Evolutionary conservation across 2,888 invertebrate genomes (phyloP), one percentile per base, ranked within the genome.

Genomic region (Neoitamus cyanurus): DNA sequence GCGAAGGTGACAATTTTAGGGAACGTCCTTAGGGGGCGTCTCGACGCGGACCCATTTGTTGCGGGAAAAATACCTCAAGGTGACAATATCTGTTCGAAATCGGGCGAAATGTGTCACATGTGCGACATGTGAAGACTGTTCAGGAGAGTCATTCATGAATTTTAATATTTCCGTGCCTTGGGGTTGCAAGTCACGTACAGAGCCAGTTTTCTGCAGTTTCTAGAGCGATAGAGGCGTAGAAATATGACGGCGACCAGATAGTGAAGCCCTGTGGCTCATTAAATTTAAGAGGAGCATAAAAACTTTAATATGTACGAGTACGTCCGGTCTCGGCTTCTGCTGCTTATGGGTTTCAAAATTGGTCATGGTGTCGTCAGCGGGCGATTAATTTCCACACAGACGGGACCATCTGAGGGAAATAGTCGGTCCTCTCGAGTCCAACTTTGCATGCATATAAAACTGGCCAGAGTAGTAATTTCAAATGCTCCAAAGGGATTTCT

Each of bases 51-150:
- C 25, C 77, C 77, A 42, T 77, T 77, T 77, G 42, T 77, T 77
- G 77, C 34, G 30, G 30, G 31, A 28, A 75, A 75, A 75, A 84
- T 73, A 84, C 34, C 37, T 84, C 42, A 78, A 37, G 78, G 68
- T 78, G 77, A 69, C 84, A 84, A 75, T 75, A 77, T 84, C 78
- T 70, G 77, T 70, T 70, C 36, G 30, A 70, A 83, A 83, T 83
- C 36, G 42, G 37, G 15, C 11, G 30, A 78, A 78, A 58, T 78
- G 30, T 78, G 58, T 78, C 58, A 78, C 78, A 48, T 78, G 42
- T 48, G 58, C 48, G 48, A 58, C 78, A 78, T 58, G 78, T 78
- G 48, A 77, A 58, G 58, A 78, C 58, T 78, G 78, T 46, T 15
- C 28, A 6, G 48, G 31, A 31, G 78, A 31, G 48, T 78, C 78